Evolutionary conservation across 2,797 vertebrate genomes (phyloP).

Genomic region (Tenualosa ilisha): DNA sequence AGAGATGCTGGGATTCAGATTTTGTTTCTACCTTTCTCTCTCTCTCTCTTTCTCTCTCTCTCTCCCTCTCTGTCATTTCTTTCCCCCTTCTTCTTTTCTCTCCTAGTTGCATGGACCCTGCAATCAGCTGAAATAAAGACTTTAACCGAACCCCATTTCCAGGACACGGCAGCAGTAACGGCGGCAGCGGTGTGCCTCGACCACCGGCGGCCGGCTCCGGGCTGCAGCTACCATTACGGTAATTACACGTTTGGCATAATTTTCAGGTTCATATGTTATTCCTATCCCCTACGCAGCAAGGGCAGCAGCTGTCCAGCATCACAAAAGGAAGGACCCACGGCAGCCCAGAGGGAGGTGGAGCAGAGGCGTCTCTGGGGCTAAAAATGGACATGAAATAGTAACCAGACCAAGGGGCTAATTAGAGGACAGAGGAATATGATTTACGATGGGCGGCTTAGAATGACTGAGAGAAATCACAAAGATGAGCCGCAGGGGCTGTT

Average conservation of each 20-base stretch:
- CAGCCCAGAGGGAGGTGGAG: background rate
- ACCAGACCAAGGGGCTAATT: conserved; percentile 27
- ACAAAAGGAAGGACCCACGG: background rate
- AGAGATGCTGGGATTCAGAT: background rate
- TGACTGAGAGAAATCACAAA: background rate
- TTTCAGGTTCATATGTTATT: conserved; percentile 33
- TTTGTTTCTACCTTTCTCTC: background rate
- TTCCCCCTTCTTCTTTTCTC: background rate
- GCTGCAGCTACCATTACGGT: conserved; percentile 27
- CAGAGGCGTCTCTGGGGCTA: background rate
- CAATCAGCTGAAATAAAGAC: conserved; percentile 17
- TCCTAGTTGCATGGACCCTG: background rate
- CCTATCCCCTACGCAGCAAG: background rate
- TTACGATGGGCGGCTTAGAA: conserved; percentile 28
- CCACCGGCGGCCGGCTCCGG: background rate
- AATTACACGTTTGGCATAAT: conserved; percentile 36
- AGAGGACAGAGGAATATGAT: conserved; percentile 31
- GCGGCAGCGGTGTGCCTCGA: background rate
- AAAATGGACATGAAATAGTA: background rate
- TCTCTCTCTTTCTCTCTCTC: background rate
- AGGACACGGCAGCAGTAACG: conserved; percentile 20
- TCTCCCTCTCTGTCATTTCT: background rate
- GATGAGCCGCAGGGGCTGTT: background rate
- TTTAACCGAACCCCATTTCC: background rate
- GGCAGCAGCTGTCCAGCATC: background rate